Conservation (phyloP, 2,888 invertebrate genomes). For the Hydriomena furcata region DNA sequence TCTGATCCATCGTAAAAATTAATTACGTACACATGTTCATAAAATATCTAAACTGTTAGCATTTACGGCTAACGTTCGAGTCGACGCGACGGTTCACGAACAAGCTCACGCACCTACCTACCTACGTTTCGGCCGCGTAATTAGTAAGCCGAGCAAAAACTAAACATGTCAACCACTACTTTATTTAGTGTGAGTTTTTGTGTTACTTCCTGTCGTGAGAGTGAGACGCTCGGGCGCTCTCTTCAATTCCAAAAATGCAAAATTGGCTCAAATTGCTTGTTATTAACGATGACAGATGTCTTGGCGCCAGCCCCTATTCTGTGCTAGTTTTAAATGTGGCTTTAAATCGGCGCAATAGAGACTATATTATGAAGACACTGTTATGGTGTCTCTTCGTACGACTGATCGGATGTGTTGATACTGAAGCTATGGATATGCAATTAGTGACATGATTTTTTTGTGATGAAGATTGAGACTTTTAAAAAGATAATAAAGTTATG, state of each 20-base stretch:
- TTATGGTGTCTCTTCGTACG: slow-evolving; percentile 46
- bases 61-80: slow-evolving; percentile 73
- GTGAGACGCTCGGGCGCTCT: slow-evolving; percentile 73
- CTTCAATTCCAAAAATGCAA: slow-evolving; percentile 78
- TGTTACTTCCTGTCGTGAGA: slow-evolving; percentile 73
- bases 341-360: slow-evolving; percentile 39
- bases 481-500: slow-evolving; percentile 23
- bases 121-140: slow-evolving; percentile 60
- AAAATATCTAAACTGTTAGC: slow-evolving; percentile 78
- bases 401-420: slow-evolving; percentile 79
- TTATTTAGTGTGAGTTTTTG: slow-evolving; percentile 78
- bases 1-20: slow-evolving; percentile 82
- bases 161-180: slow-evolving; percentile 73
- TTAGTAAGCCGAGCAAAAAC: slow-evolving; percentile 69
- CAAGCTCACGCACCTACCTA: slow-evolving; percentile 63
- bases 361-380: slow-evolving; percentile 31
- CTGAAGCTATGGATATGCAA: slow-evolving; percentile 73
- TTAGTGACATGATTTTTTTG: slow-evolving; percentile 68
- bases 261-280: slow-evolving; percentile 82
- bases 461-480: slow-evolving; percentile 50
- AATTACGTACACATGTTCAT: slow-evolving; percentile 82
- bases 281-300: slow-evolving; percentile 83
- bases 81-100: slow-evolving; percentile 63
- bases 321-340: slow-evolving; percentile 36
- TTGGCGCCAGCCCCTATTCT: slow-evolving; percentile 67